Conservation (phyloP, 2,888 invertebrate genomes). For the Phyllotreta striolata region DNA sequence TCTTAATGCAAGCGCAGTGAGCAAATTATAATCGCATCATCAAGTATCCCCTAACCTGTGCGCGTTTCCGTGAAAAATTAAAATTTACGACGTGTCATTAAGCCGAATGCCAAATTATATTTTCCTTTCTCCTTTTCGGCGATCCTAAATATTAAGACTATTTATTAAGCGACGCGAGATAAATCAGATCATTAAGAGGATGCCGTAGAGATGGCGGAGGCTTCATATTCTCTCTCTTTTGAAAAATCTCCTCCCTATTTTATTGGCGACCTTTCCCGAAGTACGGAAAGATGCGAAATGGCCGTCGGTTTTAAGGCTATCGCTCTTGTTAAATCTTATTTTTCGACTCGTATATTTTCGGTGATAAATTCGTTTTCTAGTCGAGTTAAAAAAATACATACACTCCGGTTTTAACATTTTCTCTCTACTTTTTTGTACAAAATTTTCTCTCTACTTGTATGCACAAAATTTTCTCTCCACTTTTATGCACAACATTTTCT, state of each 20-base stretch:
- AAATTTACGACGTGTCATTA: conserved; percentile 37
- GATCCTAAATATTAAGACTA: conserved; percentile 36
- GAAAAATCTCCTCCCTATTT: conserved; percentile 28
- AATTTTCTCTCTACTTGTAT: too few species aligned
- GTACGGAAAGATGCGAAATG: conserved; percentile 14
- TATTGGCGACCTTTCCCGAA: conserved; percentile 11
- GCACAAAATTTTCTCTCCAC: too few species aligned
- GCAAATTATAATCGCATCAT: not conserved
- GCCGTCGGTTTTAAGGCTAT: conserved; percentile 11
- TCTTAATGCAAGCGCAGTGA: not conserved
- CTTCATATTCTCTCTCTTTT: conserved; percentile 27
- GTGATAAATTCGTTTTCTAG: not conserved
- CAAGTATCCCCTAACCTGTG: not conserved
- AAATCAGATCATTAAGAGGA: conserved; percentile 33
- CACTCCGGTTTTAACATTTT: too few species aligned
- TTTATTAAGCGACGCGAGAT: conserved; percentile 35
- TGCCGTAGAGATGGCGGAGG: conserved; percentile 24
- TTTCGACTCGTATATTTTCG: not conserved
- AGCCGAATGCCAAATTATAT: conserved; percentile 34
- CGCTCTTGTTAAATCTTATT: not conserved
- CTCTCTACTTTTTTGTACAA: too few species aligned
- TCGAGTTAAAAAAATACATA: too few species aligned
- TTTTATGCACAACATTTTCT: too few species aligned
- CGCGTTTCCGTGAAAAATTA: conserved; percentile 33
- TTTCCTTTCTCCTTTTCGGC: conserved; percentile 24